These are phyloP conservation scores for Pipistrellus nathusii DNA, from an alignment of 2,797 vertebrate genomes.

Conservation along the genomic window DNA sequence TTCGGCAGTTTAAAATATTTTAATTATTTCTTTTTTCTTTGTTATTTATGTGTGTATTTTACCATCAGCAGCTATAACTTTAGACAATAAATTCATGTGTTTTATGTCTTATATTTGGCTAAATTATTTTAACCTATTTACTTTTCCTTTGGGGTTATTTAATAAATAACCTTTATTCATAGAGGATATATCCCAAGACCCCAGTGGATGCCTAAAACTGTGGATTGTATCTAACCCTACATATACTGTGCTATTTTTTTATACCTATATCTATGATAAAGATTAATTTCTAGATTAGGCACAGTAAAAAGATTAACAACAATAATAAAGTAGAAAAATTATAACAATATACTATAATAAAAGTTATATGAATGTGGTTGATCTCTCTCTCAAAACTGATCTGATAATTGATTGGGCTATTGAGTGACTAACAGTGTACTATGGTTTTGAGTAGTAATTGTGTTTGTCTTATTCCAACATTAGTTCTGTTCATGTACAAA, in stretches of 20 bases:
- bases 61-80: constrained; percentile 24
- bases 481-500: not conserved
- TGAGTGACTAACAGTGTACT: not conserved
- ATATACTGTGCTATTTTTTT: not conserved
- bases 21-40: not conserved
- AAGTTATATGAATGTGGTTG: not conserved
- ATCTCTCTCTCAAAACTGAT: not conserved
- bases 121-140: constrained; percentile 22
- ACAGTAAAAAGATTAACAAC: not conserved
- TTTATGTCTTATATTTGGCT: constrained; percentile 34
- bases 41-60: constrained; percentile 40
- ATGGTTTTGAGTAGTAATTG: not conserved
- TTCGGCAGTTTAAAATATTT: not conserved
- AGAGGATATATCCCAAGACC: not conserved
- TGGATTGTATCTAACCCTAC: not conserved
- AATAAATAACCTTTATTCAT: not conserved
- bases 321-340: not conserved
- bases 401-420: not conserved
- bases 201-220: not conserved
- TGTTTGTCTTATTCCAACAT: not conserved
- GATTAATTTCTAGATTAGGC: not conserved
- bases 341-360: not conserved
- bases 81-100: constrained; percentile 2
- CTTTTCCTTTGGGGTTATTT: not conserved
- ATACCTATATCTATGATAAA: not conserved